phyloP scores from a whole-genome alignment of 2,888 invertebrate genomes.

The Brenthis ino region DNA sequence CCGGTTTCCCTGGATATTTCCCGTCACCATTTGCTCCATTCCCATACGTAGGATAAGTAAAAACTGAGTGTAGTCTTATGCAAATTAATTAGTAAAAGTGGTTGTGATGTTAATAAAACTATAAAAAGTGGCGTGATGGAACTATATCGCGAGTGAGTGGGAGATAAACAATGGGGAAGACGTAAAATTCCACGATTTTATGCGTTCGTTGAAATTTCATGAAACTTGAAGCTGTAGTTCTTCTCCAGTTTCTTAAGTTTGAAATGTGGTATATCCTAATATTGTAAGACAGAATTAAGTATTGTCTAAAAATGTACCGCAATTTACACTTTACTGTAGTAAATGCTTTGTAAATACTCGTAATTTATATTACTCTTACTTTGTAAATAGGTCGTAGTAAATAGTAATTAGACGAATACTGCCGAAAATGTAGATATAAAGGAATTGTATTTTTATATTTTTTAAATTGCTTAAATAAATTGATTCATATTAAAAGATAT shows the following conservation, averaged over 20 bases:
- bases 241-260: conserved; percentile 56
- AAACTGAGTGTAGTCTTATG: conserved; percentile 9
- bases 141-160: conserved; percentile 65
- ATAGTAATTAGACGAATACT: conserved; percentile 40
- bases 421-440: conserved; percentile 48
- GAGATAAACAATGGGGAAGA: conserved; percentile 58
- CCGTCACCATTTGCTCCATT: conserved; percentile 89
- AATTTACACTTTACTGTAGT: conserved; percentile 49
- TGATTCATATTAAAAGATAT: conserved; percentile 31
- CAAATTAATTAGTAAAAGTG: conserved; percentile 50
- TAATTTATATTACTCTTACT: conserved; percentile 57
- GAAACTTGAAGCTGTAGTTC: conserved; percentile 64
- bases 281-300: conserved; percentile 43
- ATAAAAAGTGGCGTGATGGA: conserved; percentile 61
- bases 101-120: conserved; percentile 51
- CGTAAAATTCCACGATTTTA: conserved; percentile 67
- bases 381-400: conserved; percentile 50
- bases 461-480: conserved; percentile 46
- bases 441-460: conserved; percentile 51
- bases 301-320: conserved; percentile 49
- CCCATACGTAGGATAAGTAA: conserved; percentile 86
- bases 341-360: conserved; percentile 70
- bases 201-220: conserved; percentile 52
- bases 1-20: conserved; percentile 88
- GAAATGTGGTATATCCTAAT: conserved; percentile 48